Base-by-base conservation (phyloP, 2,113 vertebrate species). In the Chaenocephalus aceratus region DNA sequence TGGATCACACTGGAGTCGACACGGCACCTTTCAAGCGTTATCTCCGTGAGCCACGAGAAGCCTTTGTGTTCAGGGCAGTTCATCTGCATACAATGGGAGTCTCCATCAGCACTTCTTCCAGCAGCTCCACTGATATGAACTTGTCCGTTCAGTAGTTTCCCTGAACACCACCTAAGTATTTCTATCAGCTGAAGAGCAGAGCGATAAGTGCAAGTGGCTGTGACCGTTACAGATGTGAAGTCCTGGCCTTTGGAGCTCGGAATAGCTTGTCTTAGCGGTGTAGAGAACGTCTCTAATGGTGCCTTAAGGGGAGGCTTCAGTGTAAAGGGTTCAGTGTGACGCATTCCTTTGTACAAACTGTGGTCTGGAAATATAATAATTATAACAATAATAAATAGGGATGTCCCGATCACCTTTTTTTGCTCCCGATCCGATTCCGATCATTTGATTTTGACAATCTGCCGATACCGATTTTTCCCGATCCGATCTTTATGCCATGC, bases 1-100 rank as follows among this genome's bases (percentile, higher is more conserved):
- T 82, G 74, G 83, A 89, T 90, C 80, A 76, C 34, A 78, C 72
- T 84, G 61, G 70, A 65, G 80, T 62, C 78, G 83, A 91, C 80
- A 75, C 82, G 62, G 84, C 89, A 88, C 83, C 92, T 88, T 93
- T 91, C 90, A 88, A 93, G 91, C 87, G 91, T 88, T 84, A 70
- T 92, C 77, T 91, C 93, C 83, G 74, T 65, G 93, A 88, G 84
- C 82, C 86, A 69, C 77, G 79, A 89, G 84, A 76, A 77, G 87
- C 87, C 80, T 90, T 90, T 91, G 90, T 92, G 91, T 94, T 90
- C 91, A 87, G 75, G 89, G 59, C 88, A 89, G 89, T 93, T 95
- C 82, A 94, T 93, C 92, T 93, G 92, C 92, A 94, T 94, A 93
- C 93, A 92, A 94, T 90, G 86, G 92, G 88, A 88, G 86, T 92